Percentiles rank a stretch among this genome's conserved stretches.
Conservation (phyloP, 2,113 vertebrate species). For the Malaclemys terrapin region DNA sequence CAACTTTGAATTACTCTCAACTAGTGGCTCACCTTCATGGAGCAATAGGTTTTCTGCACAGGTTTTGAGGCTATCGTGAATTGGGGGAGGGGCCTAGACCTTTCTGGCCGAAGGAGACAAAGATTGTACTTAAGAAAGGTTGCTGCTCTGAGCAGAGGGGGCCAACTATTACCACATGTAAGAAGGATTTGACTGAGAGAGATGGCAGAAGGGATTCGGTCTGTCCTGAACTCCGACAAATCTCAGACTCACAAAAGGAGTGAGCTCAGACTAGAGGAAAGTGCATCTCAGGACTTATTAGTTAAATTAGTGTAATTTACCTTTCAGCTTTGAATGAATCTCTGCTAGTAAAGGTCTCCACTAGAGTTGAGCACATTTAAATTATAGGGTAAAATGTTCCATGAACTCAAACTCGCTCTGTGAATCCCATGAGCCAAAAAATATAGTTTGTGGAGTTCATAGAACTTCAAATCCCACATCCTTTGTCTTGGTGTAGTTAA, state of each 20-base stretch:
- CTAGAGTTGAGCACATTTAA: conserved; percentile 46
- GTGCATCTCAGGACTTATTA: not conserved
- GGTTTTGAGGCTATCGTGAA: not conserved
- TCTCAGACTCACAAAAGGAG: not conserved
- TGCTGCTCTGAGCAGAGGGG: not conserved
- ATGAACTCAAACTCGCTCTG: conserved; percentile 20
- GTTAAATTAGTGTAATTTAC: conserved; percentile 38
- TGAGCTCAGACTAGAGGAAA: not conserved
- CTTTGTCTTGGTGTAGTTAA: conserved; percentile 19
- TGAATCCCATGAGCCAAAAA: conserved; percentile 58
- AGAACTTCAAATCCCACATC: conserved; percentile 15
- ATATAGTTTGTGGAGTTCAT: conserved; percentile 8
- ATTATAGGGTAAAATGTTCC: conserved; percentile 52
- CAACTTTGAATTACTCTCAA: not conserved
- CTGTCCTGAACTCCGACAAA: not conserved
- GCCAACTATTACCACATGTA: not conserved
- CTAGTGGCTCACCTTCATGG: not conserved
- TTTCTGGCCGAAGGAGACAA: not conserved
- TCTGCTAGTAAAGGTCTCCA: conserved; percentile 49
- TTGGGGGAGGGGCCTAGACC: not conserved
- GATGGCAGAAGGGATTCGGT: not conserved
- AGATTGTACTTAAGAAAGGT: not conserved
- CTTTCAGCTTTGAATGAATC: not conserved
- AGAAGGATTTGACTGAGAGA: not conserved
- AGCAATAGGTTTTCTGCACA: not conserved